A percentile compares a stretch with the other conserved stretches of the same genome.
phyloP scores from a whole-genome alignment of 1,140 invertebrate genomes.

The Arion vulgaris region DNA sequence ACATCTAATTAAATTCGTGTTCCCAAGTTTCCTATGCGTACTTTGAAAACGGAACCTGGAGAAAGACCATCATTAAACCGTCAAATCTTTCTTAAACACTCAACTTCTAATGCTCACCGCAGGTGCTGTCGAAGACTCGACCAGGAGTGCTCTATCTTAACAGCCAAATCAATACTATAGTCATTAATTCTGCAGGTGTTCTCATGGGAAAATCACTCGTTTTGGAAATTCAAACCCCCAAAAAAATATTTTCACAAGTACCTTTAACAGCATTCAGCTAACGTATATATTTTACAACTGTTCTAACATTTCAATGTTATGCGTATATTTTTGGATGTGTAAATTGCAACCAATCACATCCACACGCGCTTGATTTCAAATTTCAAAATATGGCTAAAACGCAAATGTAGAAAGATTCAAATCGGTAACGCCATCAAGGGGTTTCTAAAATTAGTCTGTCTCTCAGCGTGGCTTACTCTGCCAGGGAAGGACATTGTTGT shows the following conservation, averaged over 20 bases:
- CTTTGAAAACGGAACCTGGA: background rate
- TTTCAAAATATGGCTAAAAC: background rate
- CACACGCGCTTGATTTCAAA: background rate
- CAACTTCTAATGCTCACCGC: conserved; percentile 5
- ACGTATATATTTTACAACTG: background rate
- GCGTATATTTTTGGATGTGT: background rate
- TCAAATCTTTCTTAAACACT: background rate
- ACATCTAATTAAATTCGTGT: background rate
- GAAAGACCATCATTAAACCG: background rate
- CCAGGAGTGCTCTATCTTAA: background rate
- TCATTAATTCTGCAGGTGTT: conserved; percentile 17
- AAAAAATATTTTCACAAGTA: background rate
- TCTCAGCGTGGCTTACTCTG: conserved; percentile 13
- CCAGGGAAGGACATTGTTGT: background rate
- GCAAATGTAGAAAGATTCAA: background rate
- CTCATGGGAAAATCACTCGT: background rate
- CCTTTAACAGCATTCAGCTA: background rate
- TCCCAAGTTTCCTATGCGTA: background rate
- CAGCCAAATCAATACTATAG: background rate
- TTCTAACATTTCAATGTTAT: no score
- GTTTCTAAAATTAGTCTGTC: background rate
- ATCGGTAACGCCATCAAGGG: background rate
- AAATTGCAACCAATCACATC: background rate
- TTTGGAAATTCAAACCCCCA: background rate
- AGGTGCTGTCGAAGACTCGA: background rate